Percentiles rank a stretch among this genome's conserved stretches.
phyloP scores from a whole-genome alignment of 1,140 invertebrate genomes.

The Dufourea novaeangliae region DNA sequence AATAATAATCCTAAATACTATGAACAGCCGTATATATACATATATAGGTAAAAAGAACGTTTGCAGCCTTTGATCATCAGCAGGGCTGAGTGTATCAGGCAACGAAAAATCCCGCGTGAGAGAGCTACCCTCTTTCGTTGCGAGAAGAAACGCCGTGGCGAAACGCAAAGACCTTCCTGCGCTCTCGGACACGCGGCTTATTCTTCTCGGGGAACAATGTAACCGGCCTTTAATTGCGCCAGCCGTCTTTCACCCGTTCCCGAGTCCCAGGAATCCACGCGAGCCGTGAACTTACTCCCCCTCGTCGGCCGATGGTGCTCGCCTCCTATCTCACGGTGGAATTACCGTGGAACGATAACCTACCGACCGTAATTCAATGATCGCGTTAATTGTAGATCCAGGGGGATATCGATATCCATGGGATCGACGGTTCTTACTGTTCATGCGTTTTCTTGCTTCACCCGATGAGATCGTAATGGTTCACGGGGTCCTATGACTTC shows the following conservation, averaged over 20 bases:
- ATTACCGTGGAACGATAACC: conserved; percentile 38
- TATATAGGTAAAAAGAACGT: no score
- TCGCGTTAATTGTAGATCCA: conserved; percentile 36
- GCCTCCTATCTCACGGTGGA: conserved; percentile 26
- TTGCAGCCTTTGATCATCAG: background rate
- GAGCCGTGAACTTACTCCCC: conserved; percentile 40
- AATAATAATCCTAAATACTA: no score
- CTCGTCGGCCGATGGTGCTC: no score
- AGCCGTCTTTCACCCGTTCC: conserved; percentile 38
- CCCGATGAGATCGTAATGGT: background rate
- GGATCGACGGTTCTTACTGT: background rate
- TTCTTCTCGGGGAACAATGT: conserved; percentile 62
- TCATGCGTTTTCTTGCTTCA: background rate
- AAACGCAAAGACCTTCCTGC: conserved; percentile 6
- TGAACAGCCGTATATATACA: no score
- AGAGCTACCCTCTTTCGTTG: background rate
- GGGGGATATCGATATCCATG: conserved; percentile 16
- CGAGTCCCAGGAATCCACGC: conserved; percentile 55
- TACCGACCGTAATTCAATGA: conserved; percentile 45
- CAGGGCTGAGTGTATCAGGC: background rate
- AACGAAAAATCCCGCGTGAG: background rate
- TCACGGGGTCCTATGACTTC: no score
- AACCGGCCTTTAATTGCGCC: conserved; percentile 60
- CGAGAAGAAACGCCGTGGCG: background rate
- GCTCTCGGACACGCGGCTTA: conserved; percentile 47